Base-by-base conservation (phyloP, 2,797 vertebrate species). In the Staurois parvus region DNA sequence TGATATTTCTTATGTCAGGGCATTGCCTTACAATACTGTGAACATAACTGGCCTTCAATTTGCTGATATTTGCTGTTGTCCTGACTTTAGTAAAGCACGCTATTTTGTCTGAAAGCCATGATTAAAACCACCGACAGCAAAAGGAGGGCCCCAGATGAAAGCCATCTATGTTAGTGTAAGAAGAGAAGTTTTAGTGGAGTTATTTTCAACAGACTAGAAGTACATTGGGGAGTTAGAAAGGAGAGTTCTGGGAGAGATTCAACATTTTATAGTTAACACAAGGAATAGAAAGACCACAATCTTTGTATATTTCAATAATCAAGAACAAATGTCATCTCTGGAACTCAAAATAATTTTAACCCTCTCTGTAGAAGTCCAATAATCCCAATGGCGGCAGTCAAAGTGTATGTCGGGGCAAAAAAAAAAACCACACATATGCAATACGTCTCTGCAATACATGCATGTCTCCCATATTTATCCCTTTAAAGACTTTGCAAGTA, bases 311-410 rank as follows among this genome's bases (percentile, higher is more conserved):
- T 72, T 67, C 17, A 34, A 45, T 90, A 93, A 93, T 92, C 88
- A 88, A 86, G 87, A 90, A 90, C 91, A 92, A 93, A 91, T 91
- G 92, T 91, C 88, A 76, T 32, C 85, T 74, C 86, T 87, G 86
- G 48, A 72, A 1, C 32, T 88, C 88, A 30, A 68, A 62, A 76
- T 21, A 34, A 17, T 12, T 29, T 81, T 86, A 86, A 86, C 85
- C 73, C 66, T 48, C 70, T 82, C 48, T 52, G 15, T 52, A 52
- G 48, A 45, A 45, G 13, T 19, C 48, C 48, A 42, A 42, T 42
- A 42, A 11, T 42, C 6, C 8, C 40, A 45, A 13, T 19, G 48
- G 48, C 2, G 13, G 48, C 15, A 52, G 48, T 52, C 19, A 17
- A 52, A 52, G 15, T 19, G 13, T 45, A 45, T 45, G 13, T 17